Conservation (phyloP, 2,797 vertebrate genomes). For the Botia kubotai region DNA sequence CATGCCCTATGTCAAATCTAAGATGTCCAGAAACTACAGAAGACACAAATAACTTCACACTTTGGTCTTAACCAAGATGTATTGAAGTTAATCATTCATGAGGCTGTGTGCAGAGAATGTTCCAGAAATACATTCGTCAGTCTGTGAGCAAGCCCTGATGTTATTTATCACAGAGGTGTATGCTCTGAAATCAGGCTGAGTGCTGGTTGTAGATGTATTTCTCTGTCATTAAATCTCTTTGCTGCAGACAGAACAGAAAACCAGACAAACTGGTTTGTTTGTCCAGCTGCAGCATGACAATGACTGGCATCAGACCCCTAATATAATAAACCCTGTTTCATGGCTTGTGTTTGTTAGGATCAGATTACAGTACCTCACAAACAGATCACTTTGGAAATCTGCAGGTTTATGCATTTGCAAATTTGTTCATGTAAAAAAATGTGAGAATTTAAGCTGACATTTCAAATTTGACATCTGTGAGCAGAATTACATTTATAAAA, state of each 20-base stretch:
- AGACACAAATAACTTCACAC: neutral
- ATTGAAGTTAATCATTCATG: neutral
- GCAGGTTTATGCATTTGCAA: conserved; percentile 16
- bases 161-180: neutral
- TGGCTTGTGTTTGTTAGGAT: conserved; percentile 48
- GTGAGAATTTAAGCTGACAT: neutral
- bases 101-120: neutral
- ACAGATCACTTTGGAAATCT: conserved; percentile 12
- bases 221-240: conserved; percentile 18
- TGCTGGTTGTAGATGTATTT: neutral
- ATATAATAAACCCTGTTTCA: conserved; percentile 38
- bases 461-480: neutral
- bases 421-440: neutral
- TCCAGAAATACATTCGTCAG: neutral
- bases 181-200: neutral
- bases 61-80: neutral
- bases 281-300: conserved; percentile 57
- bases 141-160: neutral
- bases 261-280: conserved; percentile 44
- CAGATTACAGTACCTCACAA: conserved; percentile 12
- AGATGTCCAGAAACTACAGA: neutral
- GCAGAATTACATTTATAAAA: neutral
- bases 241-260: conserved; percentile 16
- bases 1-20: no score
- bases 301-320: conserved; percentile 35